Conservation (phyloP, 2,888 invertebrate genomes). For the Tenthredo scrophulariae region DNA sequence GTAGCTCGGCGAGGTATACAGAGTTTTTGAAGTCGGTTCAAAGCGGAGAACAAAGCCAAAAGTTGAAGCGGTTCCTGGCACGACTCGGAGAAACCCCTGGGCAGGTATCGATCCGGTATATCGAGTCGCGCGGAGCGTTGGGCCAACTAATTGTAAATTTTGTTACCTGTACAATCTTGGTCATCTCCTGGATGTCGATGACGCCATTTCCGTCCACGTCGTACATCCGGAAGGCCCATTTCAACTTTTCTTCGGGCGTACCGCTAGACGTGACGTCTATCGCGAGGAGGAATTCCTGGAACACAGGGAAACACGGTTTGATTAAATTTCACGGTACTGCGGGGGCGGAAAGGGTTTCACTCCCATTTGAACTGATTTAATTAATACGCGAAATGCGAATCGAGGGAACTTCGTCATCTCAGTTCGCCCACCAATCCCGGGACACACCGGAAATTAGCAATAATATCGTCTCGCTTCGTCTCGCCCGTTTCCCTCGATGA, state of each 20-base stretch:
- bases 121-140: neutral
- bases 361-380: neutral
- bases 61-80: constrained; percentile 23
- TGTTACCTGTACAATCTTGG: constrained; percentile 97
- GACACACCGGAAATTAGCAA: constrained; percentile 34
- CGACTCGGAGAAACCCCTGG: constrained; percentile 5
- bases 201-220: constrained; percentile 99
- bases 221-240: constrained; percentile 99
- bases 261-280: constrained; percentile 99
- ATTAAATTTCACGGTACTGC: neutral
- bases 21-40: neutral
- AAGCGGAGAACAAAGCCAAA: constrained; percentile 4
- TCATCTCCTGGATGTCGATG: constrained; percentile 99
- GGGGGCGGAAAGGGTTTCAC: neutral
- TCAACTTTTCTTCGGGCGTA: constrained; percentile 98
- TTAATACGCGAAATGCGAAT: constrained; percentile 28
- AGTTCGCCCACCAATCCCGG: neutral
- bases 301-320: constrained; percentile 64
- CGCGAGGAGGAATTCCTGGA: constrained; percentile 97
- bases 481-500: constrained; percentile 8
- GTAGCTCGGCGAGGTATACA: neutral
- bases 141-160: neutral
- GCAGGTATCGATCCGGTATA: constrained; percentile 7
- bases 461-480: constrained; percentile 31
- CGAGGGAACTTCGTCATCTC: neutral